Percentiles rank a stretch among this genome's conserved stretches.
Evolutionary conservation across 2,888 invertebrate genomes (phyloP).

Genomic region (Apomyelois bistriatella): DNA sequence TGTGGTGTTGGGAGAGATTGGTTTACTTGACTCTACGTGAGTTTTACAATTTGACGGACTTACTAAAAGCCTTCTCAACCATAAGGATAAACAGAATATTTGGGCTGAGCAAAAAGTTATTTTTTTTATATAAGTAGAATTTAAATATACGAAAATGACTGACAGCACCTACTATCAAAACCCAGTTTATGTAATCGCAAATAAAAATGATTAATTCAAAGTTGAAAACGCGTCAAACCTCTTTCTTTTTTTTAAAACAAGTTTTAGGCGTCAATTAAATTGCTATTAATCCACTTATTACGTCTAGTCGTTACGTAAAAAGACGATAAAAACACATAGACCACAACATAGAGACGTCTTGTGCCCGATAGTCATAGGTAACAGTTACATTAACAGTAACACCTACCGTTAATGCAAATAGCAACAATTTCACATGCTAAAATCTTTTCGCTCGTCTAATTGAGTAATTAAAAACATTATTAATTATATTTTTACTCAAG

Average conservation of each 20-base stretch:
- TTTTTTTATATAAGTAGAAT: too few species aligned
- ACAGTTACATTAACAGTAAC: conserved; percentile 27
- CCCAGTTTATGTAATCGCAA: background rate
- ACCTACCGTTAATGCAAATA: conserved; percentile 34
- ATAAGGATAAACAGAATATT: too few species aligned
- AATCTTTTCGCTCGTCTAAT: conserved; percentile 32
- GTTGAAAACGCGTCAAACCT: conserved; percentile 4
- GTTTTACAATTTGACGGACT: too few species aligned
- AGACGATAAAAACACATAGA: conserved; percentile 6
- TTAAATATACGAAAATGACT: too few species aligned
- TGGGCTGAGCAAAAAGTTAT: too few species aligned
- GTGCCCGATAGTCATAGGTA: background rate
- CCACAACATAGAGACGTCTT: background rate
- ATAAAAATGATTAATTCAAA: conserved; percentile 10
- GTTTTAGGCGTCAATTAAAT: conserved; percentile 10
- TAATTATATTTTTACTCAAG: conserved; percentile 24
- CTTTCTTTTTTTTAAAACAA: conserved; percentile 12
- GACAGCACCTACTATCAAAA: too few species aligned
- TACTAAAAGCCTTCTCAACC: too few species aligned
- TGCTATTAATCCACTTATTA: conserved; percentile 9
- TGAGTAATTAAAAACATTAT: conserved; percentile 33
- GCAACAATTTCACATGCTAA: conserved; percentile 33
- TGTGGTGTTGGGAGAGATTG: too few species aligned
- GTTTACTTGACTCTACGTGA: too few species aligned
- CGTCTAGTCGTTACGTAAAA: conserved; percentile 24